Evolutionary conservation across 2,888 invertebrate species (phyloP), one percentile per base, ranked within the genome.

Genomic region (Drosophila peninsularis): DNA sequence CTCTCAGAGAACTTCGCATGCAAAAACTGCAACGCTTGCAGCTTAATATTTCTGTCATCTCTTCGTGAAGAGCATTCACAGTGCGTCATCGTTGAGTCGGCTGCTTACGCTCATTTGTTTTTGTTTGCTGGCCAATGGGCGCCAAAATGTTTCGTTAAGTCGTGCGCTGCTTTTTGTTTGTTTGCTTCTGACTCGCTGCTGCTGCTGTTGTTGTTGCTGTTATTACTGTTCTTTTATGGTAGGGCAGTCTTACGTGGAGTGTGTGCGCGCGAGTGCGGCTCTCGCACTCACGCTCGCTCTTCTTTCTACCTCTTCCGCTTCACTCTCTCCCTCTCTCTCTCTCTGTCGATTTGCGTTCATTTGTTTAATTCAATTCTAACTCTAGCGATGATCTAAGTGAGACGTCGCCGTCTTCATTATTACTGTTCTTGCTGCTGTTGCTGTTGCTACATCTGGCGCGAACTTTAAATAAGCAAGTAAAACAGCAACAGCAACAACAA

Each of bases 311-410:
- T 53, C 17, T 32, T 34, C 34, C 41, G 9, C 11, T 36, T 14
- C 4, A 24, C 56, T 5, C 34, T 17, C 13, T 10, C 39, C 5
- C 9, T 19, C 45, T 14, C 49, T 49, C 24, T 24, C 24, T 24
- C 24, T 24, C 24, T 32, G 41, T 50, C 37, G 60, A 64, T 78
- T 71, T 72, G 65, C 67, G 75, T 74, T 75, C 71, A 72, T 80
- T 82, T 85, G 83, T 69, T 80, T 88, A 87, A 88, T 84, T 87
- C 74, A 76, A 78, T 89, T 85, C 90, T 91, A 90, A 90, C 87
- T 90, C 82, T 82, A 81, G 88, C 90, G 90, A 90, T 90, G 90
- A 90, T 90, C 91, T 90, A 90, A 90, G 85, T 90, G 89, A 78
- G 83, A 80, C 81, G 87, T 75, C 77, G 68, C 64, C 64, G 49